phyloP scores from a whole-genome alignment of 2,113 vertebrate species.

The Naja naja region DNA sequence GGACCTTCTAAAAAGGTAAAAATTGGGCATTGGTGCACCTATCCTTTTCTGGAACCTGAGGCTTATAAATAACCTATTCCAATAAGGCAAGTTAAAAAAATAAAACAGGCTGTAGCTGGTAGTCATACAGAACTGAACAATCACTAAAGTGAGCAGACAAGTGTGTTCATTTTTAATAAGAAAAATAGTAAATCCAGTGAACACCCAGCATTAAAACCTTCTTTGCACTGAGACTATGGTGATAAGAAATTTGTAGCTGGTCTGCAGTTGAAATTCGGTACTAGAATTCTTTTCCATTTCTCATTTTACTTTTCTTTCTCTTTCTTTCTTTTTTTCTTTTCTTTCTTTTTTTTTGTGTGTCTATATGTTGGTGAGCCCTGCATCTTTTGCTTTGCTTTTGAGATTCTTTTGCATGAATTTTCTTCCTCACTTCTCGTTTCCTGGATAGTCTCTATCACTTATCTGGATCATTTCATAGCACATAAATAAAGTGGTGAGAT shows the following conservation, averaged over 20 bases:
- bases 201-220: fast-evolving
- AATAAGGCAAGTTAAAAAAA: not conserved
- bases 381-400: not conserved
- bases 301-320: too few relatives aligned
- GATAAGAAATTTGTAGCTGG: fast-evolving
- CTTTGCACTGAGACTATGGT: not conserved
- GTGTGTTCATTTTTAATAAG: fast-evolving
- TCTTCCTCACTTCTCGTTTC: not conserved
- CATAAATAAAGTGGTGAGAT: constrained; percentile 9
- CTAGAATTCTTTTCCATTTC: not conserved
- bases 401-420: constrained; percentile 3
- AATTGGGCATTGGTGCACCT: not conserved
- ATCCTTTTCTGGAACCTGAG: not conserved
- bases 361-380: not conserved
- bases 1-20: not conserved
- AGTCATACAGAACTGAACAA: not conserved
- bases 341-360: not conserved
- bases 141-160: not conserved
- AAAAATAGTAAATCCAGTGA: fast-evolving
- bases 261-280: not conserved
- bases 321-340: not conserved
- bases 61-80: not conserved
- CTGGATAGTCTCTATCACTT: not conserved
- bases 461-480: constrained; percentile 10
- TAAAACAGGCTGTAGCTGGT: not conserved